Evolutionary conservation across 2,888 invertebrate genomes (phyloP).

Genomic region (Agrotis clavis): DNA sequence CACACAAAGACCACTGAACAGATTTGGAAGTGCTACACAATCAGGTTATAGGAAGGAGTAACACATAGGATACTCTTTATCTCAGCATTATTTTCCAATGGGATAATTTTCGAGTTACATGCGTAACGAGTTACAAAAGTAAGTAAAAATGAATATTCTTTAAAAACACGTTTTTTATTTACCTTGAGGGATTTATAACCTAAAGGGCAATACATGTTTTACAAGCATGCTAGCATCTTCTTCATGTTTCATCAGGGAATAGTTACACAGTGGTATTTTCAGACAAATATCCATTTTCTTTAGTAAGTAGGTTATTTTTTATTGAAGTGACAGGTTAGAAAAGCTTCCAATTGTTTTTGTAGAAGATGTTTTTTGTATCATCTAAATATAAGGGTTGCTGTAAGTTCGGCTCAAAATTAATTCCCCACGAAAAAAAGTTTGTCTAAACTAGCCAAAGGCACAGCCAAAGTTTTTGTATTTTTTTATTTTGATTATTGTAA

Average conservation of each 20-base stretch:
- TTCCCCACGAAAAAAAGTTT: too few relatives aligned
- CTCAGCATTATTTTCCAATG: too few relatives aligned
- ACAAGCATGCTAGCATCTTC: slow-evolving; percentile 13
- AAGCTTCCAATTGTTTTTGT: slow-evolving; percentile 1
- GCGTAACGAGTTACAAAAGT: too few relatives aligned
- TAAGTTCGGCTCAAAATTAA: too few relatives aligned
- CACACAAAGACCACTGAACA: too few relatives aligned
- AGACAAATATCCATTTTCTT: slow-evolving; percentile 19
- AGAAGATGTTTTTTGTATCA: background rate
- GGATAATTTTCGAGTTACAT: too few relatives aligned
- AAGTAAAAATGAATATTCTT: slow-evolving; percentile 7
- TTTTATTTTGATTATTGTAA: too few relatives aligned
- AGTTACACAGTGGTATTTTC: background rate
- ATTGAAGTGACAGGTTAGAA: slow-evolving; percentile 1
- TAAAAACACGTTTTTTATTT: slow-evolving; percentile 46
- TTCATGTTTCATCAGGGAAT: slow-evolving; percentile 40
- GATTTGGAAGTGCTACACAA: too few relatives aligned
- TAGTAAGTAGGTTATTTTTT: slow-evolving; percentile 11
- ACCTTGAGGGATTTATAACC: slow-evolving; percentile 52
- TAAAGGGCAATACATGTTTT: slow-evolving; percentile 40
- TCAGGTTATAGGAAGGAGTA: too few relatives aligned
- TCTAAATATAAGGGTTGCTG: background rate
- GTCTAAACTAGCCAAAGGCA: too few relatives aligned
- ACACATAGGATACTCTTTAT: too few relatives aligned
- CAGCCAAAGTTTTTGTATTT: too few relatives aligned